A percentile compares a stretch with the other conserved stretches of the same genome.
Evolutionary conservation across 1,140 invertebrate genomes (phyloP).

Genomic region (Kradibia gibbosae): DNA sequence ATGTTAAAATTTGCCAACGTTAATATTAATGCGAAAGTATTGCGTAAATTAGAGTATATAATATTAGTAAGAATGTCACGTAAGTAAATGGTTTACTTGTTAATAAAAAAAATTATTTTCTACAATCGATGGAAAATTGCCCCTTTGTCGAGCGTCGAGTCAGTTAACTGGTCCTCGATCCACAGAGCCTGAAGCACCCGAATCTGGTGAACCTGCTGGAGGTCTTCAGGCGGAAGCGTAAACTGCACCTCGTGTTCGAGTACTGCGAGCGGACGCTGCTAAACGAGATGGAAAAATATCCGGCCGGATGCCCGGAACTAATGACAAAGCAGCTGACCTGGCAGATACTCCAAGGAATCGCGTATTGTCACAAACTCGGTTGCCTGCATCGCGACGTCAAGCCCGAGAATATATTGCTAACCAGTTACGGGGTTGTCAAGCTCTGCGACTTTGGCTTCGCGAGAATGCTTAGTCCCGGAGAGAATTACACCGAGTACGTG

Average conservation of each 20-base stretch:
- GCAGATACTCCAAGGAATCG: slow-evolving; percentile 95
- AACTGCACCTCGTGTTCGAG: slow-evolving; percentile 98
- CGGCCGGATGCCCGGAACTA: slow-evolving; percentile 86
- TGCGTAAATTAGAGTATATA: too few relatives aligned
- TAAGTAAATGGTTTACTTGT: too few relatives aligned
- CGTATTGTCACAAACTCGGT: slow-evolving; percentile 97
- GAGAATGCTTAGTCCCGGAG: slow-evolving; percentile 95
- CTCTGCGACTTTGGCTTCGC: slow-evolving; percentile 99
- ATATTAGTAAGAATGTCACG: too few relatives aligned
- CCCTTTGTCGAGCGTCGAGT: too few relatives aligned
- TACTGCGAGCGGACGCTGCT: slow-evolving; percentile 98
- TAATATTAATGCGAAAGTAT: too few relatives aligned
- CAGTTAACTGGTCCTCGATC: slow-evolving; percentile 38
- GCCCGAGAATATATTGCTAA: slow-evolving; percentile 99
- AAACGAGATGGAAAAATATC: slow-evolving; percentile 94
- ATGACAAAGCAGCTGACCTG: slow-evolving; percentile 94
- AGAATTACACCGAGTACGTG: slow-evolving; percentile 99
- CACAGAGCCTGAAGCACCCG: slow-evolving; percentile 97
- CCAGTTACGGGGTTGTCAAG: slow-evolving; percentile 93
- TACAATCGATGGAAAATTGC: too few relatives aligned
- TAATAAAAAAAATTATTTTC: too few relatives aligned
- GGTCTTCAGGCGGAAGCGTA: slow-evolving; percentile 96
- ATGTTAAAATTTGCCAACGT: too few relatives aligned
- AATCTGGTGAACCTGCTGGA: slow-evolving; percentile 98
- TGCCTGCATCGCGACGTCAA: slow-evolving; percentile 98